Evolutionary conservation across 2,888 invertebrate genomes (phyloP).

Genomic region (Mimachlamys varia): DNA sequence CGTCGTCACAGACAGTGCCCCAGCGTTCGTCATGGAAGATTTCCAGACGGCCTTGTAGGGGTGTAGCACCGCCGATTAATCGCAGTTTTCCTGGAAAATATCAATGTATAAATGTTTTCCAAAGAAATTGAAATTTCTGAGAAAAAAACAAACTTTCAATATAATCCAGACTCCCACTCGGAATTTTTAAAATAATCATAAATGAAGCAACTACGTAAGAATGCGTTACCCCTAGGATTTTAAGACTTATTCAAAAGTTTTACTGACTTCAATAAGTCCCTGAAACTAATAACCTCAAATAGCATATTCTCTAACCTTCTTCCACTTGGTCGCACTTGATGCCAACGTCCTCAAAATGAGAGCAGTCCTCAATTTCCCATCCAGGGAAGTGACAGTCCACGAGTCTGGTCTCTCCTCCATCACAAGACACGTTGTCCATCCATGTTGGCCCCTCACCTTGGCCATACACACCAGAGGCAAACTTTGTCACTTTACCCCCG

Average conservation of each 20-base stretch:
- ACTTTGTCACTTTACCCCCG: background rate
- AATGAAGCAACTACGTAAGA: too few relatives aligned
- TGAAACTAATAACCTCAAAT: too few relatives aligned
- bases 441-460: background rate
- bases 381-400: background rate
- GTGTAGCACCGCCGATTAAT: background rate
- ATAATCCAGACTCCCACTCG: too few relatives aligned
- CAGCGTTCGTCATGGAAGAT: background rate
- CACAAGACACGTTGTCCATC: background rate
- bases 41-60: background rate
- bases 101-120: too few relatives aligned
- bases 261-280: too few relatives aligned
- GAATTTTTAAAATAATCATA: too few relatives aligned
- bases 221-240: too few relatives aligned
- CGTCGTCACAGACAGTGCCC: background rate
- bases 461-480: background rate
- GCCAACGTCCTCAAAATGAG: background rate
- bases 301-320: background rate
- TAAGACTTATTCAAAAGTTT: too few relatives aligned
- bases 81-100: background rate
- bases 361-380: constrained; percentile 1
- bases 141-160: too few relatives aligned
- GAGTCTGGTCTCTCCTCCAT: background rate
- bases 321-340: background rate
- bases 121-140: too few relatives aligned